phyloP scores from a whole-genome alignment of 2,888 invertebrate species.

The Terebella lapidaria region DNA sequence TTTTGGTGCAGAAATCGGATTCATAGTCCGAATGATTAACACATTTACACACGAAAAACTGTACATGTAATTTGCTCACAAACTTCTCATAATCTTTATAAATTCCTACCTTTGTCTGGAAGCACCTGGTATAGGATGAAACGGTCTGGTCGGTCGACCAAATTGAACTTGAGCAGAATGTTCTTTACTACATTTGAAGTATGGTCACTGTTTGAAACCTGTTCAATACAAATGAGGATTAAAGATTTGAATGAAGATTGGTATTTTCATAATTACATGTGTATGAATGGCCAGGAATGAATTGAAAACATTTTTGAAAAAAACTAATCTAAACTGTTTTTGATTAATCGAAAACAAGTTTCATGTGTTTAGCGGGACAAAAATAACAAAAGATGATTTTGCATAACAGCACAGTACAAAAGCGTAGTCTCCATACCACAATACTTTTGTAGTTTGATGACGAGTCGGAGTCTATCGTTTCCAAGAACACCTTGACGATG shows the following conservation, averaged over 20 bases:
- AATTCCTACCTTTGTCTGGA: slow-evolving; percentile 17
- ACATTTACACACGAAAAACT: no score
- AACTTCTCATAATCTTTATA: neutral
- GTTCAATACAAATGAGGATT: no score
- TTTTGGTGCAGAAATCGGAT: neutral
- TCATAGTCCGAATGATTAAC: no score
- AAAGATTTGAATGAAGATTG: neutral
- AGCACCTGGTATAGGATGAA: slow-evolving; percentile 18
- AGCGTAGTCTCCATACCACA: no score
- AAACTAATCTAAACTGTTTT: no score
- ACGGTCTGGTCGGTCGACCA: slow-evolving; percentile 15
- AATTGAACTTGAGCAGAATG: slow-evolving; percentile 20
- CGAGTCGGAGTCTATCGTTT: slow-evolving; percentile 16
- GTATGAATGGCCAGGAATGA: no score
- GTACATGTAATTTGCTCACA: no score
- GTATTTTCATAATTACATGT: neutral
- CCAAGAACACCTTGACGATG: slow-evolving; percentile 22
- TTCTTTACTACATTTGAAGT: slow-evolving; percentile 19
- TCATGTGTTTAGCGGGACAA: no score
- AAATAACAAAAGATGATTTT: no score
- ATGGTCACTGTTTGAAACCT: slow-evolving; percentile 25
- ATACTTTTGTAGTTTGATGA: slow-evolving; percentile 23
- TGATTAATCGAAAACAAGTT: no score
- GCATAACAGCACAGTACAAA: no score
- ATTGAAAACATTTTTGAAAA: no score